A percentile compares a stretch with the other conserved stretches of the same genome.
These are phyloP conservation scores for Labroides dimidiatus DNA, from an alignment of 2,797 vertebrate genomes.

Conservation along the genomic window DNA sequence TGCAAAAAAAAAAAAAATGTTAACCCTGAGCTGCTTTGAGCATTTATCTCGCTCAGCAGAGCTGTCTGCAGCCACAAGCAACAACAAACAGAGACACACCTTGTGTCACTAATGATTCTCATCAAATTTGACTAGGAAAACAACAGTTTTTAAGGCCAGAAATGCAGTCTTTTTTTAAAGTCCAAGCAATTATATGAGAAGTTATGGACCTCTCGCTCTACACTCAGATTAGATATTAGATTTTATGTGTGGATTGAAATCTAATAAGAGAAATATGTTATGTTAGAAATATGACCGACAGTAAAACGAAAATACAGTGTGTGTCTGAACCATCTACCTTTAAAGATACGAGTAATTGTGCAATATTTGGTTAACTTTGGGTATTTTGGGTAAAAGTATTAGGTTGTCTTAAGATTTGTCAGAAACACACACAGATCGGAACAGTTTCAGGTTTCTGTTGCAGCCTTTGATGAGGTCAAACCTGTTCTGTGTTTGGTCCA, in stretches of 20 bases:
- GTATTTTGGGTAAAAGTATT: neutral
- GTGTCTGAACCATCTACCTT: neutral
- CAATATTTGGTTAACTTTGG: neutral
- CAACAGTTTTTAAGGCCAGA: slow-evolving; percentile 8
- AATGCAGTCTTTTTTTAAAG: neutral
- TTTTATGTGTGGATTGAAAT: neutral
- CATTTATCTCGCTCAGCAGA: slow-evolving; percentile 28
- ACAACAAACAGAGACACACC: slow-evolving; percentile 48
- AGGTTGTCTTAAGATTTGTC: neutral
- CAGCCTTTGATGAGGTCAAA: slow-evolving; percentile 12
- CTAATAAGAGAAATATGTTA: neutral
- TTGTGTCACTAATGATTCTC: slow-evolving; percentile 37
- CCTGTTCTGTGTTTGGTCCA: slow-evolving; percentile 26
- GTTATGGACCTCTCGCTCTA: neutral
- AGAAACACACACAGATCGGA: slow-evolving; percentile 9
- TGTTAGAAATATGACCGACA: too few relatives aligned
- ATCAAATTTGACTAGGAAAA: slow-evolving; percentile 17
- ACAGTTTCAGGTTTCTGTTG: slow-evolving; percentile 20
- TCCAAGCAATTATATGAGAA: neutral
- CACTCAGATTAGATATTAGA: neutral
- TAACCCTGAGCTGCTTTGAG: slow-evolving; percentile 1
- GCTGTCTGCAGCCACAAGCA: slow-evolving; percentile 32
- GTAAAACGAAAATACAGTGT: too few relatives aligned
- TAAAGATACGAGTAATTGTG: neutral
- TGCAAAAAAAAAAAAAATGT: neutral